A percentile compares a stretch with the other conserved stretches of the same genome.
Evolutionary conservation across 2,888 invertebrate species (phyloP).

Genomic region (Andrena flavipes): DNA sequence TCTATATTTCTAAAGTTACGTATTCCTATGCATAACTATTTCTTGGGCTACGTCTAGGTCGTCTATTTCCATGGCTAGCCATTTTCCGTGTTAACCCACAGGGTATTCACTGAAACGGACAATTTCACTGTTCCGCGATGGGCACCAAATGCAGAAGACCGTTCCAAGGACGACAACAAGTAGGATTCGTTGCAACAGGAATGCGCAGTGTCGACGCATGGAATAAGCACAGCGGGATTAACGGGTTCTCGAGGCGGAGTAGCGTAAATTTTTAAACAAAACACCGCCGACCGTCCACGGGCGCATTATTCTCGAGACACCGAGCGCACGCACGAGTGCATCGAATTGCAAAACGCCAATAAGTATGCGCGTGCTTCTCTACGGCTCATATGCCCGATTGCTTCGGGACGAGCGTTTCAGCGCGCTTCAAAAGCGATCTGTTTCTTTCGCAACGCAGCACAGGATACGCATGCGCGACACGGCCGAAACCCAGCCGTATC

Average conservation of each 20-base stretch:
- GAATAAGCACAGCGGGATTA: conserved; percentile 33
- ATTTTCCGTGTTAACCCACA: too few species aligned
- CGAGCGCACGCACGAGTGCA: conserved; percentile 43
- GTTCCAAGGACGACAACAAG: background rate
- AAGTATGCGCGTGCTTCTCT: conserved; percentile 29
- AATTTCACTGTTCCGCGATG: too few species aligned
- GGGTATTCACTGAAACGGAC: too few species aligned
- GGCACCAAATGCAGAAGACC: too few species aligned
- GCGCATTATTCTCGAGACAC: conserved; percentile 32
- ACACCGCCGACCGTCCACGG: background rate
- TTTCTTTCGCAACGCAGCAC: conserved; percentile 16
- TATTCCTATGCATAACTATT: too few species aligned
- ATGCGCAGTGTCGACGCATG: conserved; percentile 5
- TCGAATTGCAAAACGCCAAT: conserved; percentile 56
- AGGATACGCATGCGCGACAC: background rate
- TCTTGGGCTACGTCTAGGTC: too few species aligned
- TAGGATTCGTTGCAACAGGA: conserved; percentile 34
- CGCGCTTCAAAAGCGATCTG: conserved; percentile 49
- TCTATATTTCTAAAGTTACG: too few species aligned
- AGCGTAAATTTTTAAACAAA: conserved; percentile 25
- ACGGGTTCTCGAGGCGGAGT: conserved; percentile 37
- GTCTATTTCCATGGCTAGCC: too few species aligned
- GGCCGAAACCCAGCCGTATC: background rate
- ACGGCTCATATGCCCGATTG: conserved; percentile 49
- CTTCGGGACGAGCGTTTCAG: conserved; percentile 43